Conservation (phyloP, 37 sponge, comb jelly and placozoan genomes). For the Hexactinellida sp. region DNA sequence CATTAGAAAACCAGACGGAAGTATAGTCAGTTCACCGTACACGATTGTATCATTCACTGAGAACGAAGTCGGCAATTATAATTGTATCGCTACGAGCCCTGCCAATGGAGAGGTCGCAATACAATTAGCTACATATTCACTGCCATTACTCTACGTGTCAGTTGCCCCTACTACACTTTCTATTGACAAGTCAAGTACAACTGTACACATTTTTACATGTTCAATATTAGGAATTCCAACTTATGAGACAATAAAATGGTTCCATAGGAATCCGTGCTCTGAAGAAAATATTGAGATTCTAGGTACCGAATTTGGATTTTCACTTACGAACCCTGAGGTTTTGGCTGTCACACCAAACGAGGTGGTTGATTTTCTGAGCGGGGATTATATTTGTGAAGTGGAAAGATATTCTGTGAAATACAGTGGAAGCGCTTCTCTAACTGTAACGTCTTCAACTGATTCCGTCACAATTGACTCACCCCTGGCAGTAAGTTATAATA, state of each 20-base stretch:
- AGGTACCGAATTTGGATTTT: background rate
- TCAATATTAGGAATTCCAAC: background rate
- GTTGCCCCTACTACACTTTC: background rate
- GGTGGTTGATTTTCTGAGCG: background rate
- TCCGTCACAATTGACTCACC: background rate
- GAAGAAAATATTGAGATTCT: background rate
- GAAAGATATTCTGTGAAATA: background rate
- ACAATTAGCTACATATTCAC: background rate
- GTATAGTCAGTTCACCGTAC: background rate
- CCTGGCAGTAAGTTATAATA: background rate
- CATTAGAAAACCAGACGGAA: background rate
- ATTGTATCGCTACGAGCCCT: background rate
- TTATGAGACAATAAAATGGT: background rate
- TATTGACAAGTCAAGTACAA: background rate
- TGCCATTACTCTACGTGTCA: background rate
- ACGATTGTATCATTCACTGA: background rate
- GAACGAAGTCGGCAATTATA: background rate
- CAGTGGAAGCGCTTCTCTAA: background rate
- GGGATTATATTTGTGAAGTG: background rate
- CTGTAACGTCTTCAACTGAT: background rate
- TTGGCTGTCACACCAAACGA: background rate
- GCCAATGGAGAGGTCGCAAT: background rate
- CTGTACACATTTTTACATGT: background rate
- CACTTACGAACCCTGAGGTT: background rate
- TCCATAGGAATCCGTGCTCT: background rate